Evolutionary conservation across 2,113 vertebrate species (phyloP).

Genomic region (Pangasianodon gigas): DNA sequence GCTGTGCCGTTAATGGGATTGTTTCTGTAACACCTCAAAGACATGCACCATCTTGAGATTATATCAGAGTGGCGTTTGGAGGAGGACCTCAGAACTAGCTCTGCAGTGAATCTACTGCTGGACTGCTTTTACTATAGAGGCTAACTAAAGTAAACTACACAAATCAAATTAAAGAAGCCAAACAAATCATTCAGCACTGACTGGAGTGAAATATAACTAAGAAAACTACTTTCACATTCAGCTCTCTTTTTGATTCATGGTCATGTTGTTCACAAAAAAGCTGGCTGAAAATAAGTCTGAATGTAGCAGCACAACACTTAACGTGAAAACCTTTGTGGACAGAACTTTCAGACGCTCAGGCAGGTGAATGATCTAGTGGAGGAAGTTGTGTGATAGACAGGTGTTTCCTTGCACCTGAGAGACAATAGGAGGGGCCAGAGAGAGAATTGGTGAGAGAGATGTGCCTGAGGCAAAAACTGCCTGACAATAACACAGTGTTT

Average conservation of each 20-base stretch:
- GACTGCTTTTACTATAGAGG: slow-evolving; percentile 10
- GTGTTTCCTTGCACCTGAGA: slow-evolving; percentile 53
- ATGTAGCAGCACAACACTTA: neutral
- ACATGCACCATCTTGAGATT: slow-evolving; percentile 59
- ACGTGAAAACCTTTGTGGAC: neutral
- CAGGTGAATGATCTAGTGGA: slow-evolving; percentile 15
- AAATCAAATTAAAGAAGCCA: neutral
- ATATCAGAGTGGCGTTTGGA: slow-evolving; percentile 47
- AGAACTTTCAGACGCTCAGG: neutral
- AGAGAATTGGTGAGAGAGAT: slow-evolving; percentile 41
- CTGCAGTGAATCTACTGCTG: slow-evolving; percentile 8
- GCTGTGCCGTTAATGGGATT: slow-evolving; percentile 64
- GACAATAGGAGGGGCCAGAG: slow-evolving; percentile 53
- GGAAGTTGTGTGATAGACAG: slow-evolving; percentile 60
- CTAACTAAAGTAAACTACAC: neutral
- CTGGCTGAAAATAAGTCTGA: neutral
- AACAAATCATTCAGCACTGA: neutral
- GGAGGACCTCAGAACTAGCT: neutral
- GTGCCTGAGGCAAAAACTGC: slow-evolving; percentile 51
- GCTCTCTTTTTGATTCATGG: neutral
- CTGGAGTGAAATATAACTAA: neutral
- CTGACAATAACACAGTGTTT: slow-evolving; percentile 60
- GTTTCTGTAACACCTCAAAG: slow-evolving; percentile 65
- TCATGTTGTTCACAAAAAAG: neutral
- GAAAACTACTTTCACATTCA: neutral